phyloP scores from a whole-genome alignment of 2,113 vertebrate species.

The Passerina amoena region DNA sequence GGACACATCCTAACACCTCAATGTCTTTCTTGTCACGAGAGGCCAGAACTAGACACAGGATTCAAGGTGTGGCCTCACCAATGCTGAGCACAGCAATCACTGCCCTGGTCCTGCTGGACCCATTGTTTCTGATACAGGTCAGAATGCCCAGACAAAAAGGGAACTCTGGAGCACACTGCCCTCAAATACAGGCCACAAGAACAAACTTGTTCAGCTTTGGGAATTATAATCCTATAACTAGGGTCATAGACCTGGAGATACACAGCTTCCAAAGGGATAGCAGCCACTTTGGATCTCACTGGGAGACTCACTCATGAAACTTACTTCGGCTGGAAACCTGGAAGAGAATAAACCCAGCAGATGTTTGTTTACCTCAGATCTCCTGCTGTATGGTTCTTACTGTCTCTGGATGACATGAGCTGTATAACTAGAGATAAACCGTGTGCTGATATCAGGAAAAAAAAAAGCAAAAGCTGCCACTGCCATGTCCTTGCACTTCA shows the following conservation, averaged over 20 bases:
- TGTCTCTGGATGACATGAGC: neutral
- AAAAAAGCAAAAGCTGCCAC: neutral
- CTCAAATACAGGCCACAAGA: neutral
- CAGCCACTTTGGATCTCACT: neutral
- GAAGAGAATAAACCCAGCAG: neutral
- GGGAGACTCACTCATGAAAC: neutral
- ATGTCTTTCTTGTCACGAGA: neutral
- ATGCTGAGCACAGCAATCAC: neutral
- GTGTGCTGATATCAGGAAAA: neutral
- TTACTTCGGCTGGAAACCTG: neutral
- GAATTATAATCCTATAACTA: neutral
- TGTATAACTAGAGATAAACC: neutral
- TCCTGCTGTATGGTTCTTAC: neutral
- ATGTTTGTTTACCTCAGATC: neutral
- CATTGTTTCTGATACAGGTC: neutral
- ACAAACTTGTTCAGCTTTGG: neutral
- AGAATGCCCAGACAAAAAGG: neutral
- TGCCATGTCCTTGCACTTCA: neutral
- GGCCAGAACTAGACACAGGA: neutral
- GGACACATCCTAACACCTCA: neutral
- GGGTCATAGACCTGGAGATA: neutral
- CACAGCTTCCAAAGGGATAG: neutral
- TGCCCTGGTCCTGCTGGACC: neutral
- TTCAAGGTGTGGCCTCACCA: neutral
- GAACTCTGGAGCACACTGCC: neutral